Conservation (phyloP, 2,888 invertebrate species). For the Acanthococcus lagerstroemiae region DNA sequence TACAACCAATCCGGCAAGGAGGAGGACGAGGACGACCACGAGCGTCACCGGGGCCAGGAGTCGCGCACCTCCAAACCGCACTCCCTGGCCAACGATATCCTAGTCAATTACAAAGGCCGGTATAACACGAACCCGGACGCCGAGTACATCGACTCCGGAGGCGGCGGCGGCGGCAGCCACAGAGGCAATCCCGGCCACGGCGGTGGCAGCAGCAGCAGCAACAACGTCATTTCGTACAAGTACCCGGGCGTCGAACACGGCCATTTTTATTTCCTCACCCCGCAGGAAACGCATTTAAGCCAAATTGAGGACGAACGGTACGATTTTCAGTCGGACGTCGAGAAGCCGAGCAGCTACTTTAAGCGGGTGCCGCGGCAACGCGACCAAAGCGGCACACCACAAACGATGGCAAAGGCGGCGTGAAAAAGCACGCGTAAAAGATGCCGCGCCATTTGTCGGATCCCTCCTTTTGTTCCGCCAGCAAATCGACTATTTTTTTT, state of each 20-base stretch:
- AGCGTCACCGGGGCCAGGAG: background rate
- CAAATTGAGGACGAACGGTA: conserved; percentile 24
- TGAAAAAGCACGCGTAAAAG: background rate
- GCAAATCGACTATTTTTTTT: background rate
- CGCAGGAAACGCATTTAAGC: conserved; percentile 43
- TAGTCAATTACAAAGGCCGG: conserved; percentile 56
- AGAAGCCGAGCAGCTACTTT: conserved; percentile 23
- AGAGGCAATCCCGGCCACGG: background rate
- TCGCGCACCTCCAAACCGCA: conserved; percentile 13
- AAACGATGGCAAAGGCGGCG: background rate
- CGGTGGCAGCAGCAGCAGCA: background rate
- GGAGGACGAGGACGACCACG: background rate
- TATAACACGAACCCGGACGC: conserved; percentile 60
- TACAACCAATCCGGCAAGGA: background rate
- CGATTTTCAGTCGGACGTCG: conserved; percentile 21
- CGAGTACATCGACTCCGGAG: conserved; percentile 45
- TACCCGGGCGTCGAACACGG: conserved; percentile 65
- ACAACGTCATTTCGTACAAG: conserved; percentile 54
- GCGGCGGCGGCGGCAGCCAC: background rate
- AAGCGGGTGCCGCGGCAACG: conserved; percentile 15
- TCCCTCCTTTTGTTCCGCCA: background rate
- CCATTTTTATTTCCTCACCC: conserved; percentile 68
- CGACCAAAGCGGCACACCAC: background rate
- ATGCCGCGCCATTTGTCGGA: background rate
- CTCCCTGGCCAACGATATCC: conserved; percentile 46